A percentile compares a stretch with the other conserved stretches of the same genome.
Conservation (phyloP, 2,113 vertebrate species). For the Dipodomys merriami region DNA sequence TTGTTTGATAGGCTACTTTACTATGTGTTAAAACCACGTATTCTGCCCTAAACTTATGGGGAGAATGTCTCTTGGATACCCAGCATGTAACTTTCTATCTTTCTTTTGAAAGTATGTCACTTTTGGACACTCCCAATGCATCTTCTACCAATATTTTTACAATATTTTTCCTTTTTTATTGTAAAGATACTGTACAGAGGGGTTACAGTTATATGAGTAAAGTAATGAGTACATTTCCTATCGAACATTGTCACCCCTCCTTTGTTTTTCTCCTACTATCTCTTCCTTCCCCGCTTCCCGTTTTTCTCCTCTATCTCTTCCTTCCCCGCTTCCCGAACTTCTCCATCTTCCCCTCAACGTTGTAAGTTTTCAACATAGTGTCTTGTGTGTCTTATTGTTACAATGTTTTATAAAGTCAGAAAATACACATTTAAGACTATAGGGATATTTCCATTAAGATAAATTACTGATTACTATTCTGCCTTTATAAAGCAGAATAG, state of each 20-base stretch:
- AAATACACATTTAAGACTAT: constrained; percentile 9
- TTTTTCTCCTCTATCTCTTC: too few relatives aligned
- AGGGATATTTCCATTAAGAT: constrained; percentile 18
- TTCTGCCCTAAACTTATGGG: background rate
- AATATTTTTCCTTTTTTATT: too few relatives aligned
- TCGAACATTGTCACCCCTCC: too few relatives aligned
- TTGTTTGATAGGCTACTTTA: background rate
- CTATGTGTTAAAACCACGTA: background rate
- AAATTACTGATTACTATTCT: background rate
- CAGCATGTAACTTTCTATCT: background rate
- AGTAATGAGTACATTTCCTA: too few relatives aligned
- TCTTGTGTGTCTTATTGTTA: too few relatives aligned
- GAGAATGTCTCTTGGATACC: background rate
- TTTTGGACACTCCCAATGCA: background rate
- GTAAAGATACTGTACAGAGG: too few relatives aligned
- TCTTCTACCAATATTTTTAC: background rate
- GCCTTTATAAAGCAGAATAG: constrained; percentile 20
- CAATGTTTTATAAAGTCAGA: background rate
- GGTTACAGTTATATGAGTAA: too few relatives aligned
- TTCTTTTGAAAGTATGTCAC: background rate
- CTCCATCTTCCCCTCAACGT: too few relatives aligned
- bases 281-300: too few relatives aligned
- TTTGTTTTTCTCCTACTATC: too few relatives aligned
- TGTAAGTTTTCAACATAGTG: too few relatives aligned
- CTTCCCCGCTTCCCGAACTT: too few relatives aligned